Evolutionary conservation across 2,888 invertebrate genomes (phyloP).

Genomic region (Busseola fusca): DNA sequence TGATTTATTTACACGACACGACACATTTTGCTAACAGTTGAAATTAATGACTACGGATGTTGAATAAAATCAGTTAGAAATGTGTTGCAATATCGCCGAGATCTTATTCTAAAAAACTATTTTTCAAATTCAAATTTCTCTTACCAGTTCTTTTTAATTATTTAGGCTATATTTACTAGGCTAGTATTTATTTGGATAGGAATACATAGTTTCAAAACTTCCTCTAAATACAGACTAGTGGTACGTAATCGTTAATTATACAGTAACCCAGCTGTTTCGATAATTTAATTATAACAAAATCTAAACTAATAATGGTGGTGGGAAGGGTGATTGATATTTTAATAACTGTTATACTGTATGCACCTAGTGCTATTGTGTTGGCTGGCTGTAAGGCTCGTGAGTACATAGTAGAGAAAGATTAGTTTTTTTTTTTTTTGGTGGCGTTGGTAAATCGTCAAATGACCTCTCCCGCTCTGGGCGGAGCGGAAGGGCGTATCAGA

Average conservation of each 20-base stretch:
- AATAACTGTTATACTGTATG: slow-evolving; percentile 16
- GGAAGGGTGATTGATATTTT: slow-evolving; percentile 25
- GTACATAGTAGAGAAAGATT: no score
- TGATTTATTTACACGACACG: slow-evolving; percentile 15
- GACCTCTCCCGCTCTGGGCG: no score
- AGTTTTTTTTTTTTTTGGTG: no score
- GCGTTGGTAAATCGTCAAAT: no score
- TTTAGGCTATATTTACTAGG: background rate
- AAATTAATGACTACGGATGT: slow-evolving; percentile 23
- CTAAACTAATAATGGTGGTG: slow-evolving; percentile 4
- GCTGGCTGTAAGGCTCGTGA: background rate
- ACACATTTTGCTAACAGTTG: slow-evolving; percentile 15
- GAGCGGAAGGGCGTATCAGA: no score
- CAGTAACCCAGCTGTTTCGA: slow-evolving; percentile 4
- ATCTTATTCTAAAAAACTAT: background rate
- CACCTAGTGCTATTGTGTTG: background rate
- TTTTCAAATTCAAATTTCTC: background rate
- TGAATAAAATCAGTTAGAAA: slow-evolving; percentile 26
- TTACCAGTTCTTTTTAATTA: background rate
- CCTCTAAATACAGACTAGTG: slow-evolving; percentile 1
- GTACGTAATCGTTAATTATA: slow-evolving; percentile 32
- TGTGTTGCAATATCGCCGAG: background rate
- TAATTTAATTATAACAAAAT: slow-evolving; percentile 9
- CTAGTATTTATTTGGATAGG: background rate
- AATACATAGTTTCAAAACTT: background rate